Evolutionary conservation across 1,140 invertebrate genomes (phyloP).

Genomic region (Drosophila sechellia): DNA sequence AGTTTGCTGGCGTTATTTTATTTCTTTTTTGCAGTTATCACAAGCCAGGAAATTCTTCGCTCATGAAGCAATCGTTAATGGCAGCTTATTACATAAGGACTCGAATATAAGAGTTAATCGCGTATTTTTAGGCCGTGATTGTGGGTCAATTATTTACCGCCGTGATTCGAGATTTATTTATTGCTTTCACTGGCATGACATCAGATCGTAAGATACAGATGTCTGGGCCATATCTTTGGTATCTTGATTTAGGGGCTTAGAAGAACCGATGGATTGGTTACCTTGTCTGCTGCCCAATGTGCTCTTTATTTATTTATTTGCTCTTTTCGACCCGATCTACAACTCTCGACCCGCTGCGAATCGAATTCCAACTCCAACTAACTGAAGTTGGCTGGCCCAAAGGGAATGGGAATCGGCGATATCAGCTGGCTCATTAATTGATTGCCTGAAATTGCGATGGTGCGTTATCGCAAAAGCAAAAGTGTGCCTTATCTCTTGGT

Average conservation of each 20-base stretch:
- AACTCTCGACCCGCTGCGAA: slow-evolving; percentile 70
- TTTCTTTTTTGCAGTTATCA: slow-evolving; percentile 51
- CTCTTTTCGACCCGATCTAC: slow-evolving; percentile 35
- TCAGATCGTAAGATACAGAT: slow-evolving; percentile 50
- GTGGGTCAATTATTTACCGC: slow-evolving; percentile 6
- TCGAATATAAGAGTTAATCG: slow-evolving; percentile 32
- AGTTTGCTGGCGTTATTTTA: slow-evolving; percentile 44
- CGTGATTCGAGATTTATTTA: slow-evolving; percentile 26
- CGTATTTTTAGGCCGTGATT: slow-evolving; percentile 59
- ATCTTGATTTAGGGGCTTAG: slow-evolving; percentile 59
- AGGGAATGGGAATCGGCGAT: slow-evolving; percentile 43
- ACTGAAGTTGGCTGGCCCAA: slow-evolving; percentile 50
- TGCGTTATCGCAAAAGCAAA: slow-evolving; percentile 57
- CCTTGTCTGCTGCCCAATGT: slow-evolving; percentile 30
- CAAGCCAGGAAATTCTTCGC: slow-evolving; percentile 66
- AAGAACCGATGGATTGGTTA: slow-evolving; percentile 21
- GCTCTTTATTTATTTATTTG: slow-evolving; percentile 19
- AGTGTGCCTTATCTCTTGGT: slow-evolving; percentile 54
- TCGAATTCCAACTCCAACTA: slow-evolving; percentile 73
- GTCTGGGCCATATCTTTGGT: slow-evolving; percentile 34
- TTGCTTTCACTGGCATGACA: slow-evolving; percentile 50
- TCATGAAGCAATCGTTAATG: slow-evolving; percentile 69
- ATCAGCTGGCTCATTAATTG: slow-evolving; percentile 75
- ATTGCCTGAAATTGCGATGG: slow-evolving; percentile 68
- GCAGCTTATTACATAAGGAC: slow-evolving; percentile 61